These are phyloP conservation scores for Lepidocolaptes lacrymiger DNA, from an alignment of 2,797 vertebrate genomes.

Conservation along the genomic window DNA sequence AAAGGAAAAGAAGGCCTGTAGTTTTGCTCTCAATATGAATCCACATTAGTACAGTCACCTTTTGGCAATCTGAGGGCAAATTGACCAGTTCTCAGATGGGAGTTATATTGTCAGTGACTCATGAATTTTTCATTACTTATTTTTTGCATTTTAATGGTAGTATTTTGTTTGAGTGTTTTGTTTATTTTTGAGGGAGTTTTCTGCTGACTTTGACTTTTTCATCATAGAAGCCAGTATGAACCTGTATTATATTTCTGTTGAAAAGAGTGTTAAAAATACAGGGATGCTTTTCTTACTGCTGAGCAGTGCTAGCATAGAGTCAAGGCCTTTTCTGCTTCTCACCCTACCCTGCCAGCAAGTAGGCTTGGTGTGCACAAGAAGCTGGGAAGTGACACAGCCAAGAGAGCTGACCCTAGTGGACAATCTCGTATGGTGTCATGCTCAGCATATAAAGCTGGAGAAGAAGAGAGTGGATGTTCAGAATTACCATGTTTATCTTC, in stretches of 20 bases:
- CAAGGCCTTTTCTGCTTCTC: not conserved
- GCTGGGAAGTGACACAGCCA: not conserved
- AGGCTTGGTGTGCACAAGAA: not conserved
- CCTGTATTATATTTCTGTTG: not conserved
- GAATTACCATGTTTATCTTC: not conserved
- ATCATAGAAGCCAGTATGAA: not conserved
- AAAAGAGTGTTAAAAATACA: not conserved
- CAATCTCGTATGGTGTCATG: no score
- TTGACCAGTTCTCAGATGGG: not conserved
- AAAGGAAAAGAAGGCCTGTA: not conserved
- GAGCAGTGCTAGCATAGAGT: not conserved
- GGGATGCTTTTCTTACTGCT: not conserved
- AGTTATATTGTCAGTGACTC: not conserved
- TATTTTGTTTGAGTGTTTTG: not conserved
- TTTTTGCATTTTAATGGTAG: not conserved
- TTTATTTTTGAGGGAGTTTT: not conserved
- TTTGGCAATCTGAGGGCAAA: not conserved
- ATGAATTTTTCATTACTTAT: not conserved
- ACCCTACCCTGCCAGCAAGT: not conserved
- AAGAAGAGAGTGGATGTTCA: not conserved
- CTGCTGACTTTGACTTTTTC: not conserved
- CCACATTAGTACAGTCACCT: not conserved
- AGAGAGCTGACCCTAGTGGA: not conserved
- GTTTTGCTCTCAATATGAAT: not conserved
- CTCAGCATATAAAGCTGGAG: not conserved